Percentiles rank a stretch among this genome's conserved stretches.
Evolutionary conservation across 2,113 vertebrate species (phyloP).

Genomic region (Vulpes lagopus): DNA sequence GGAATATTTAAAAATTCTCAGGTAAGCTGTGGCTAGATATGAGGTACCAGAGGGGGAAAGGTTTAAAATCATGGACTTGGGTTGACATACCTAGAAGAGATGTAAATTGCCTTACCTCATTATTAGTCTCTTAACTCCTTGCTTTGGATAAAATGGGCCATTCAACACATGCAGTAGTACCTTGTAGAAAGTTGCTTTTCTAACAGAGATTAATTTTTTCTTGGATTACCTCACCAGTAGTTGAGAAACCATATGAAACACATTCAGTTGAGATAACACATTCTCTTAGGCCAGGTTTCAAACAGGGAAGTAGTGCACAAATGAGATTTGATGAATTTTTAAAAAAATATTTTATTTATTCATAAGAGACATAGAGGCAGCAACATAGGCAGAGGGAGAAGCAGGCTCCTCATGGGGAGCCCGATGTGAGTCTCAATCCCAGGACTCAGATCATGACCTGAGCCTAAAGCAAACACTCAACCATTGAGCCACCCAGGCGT

Average conservation of each 20-base stretch:
- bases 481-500: no score
- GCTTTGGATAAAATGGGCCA: conserved; percentile 51
- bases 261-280: background rate
- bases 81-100: conserved; percentile 31
- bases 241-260: conserved; percentile 15
- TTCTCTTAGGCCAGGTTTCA: conserved; percentile 40
- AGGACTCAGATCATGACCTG: no score
- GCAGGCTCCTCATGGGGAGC: no score
- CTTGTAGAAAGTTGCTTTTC: conserved; percentile 14
- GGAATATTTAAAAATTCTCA: conserved; percentile 52
- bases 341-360: background rate
- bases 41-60: background rate
- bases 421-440: no score
- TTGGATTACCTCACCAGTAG: conserved; percentile 9
- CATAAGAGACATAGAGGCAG: no score
- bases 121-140: background rate
- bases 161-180: background rate
- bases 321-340: background rate
- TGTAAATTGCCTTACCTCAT: conserved; percentile 15
- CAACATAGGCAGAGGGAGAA: no score
- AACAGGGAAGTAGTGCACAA: background rate
- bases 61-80: background rate
- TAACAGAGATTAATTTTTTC: background rate
- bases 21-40: conserved; percentile 35
- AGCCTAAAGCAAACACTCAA: no score